Evolutionary conservation across 2,113 vertebrate genomes (phyloP).

Genomic region (Onychorhynchus coronatus): DNA sequence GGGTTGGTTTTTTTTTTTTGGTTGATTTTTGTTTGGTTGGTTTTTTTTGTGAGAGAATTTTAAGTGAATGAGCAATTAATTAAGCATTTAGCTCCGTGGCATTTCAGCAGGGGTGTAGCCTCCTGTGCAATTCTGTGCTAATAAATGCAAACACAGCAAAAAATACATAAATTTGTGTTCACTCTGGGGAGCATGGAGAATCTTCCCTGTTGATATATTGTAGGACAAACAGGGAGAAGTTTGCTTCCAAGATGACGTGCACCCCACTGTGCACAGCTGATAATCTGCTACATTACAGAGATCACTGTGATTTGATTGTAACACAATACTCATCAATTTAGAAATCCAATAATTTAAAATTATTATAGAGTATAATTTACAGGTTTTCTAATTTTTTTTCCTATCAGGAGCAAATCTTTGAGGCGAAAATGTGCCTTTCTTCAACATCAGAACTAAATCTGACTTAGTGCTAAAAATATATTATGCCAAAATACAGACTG

Average conservation of each 20-base stretch:
- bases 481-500: background rate
- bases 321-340: background rate
- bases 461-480: background rate
- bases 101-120: background rate
- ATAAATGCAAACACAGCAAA: background rate
- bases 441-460: background rate
- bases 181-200: fast-evolving
- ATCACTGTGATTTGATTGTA: background rate
- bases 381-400: background rate
- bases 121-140: background rate
- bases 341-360: background rate
- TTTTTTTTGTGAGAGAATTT: background rate
- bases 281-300: background rate
- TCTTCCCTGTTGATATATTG: background rate
- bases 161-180: background rate
- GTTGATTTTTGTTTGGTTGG: too few species aligned
- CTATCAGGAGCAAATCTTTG: background rate
- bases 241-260: background rate
- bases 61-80: background rate
- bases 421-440: background rate
- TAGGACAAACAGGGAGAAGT: background rate
- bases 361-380: background rate
- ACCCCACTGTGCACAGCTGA: background rate
- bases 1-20: too few species aligned
- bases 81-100: background rate